These are phyloP conservation scores for Mayetiola destructor DNA, from an alignment of 2,888 invertebrate species.

Conservation along the genomic window DNA sequence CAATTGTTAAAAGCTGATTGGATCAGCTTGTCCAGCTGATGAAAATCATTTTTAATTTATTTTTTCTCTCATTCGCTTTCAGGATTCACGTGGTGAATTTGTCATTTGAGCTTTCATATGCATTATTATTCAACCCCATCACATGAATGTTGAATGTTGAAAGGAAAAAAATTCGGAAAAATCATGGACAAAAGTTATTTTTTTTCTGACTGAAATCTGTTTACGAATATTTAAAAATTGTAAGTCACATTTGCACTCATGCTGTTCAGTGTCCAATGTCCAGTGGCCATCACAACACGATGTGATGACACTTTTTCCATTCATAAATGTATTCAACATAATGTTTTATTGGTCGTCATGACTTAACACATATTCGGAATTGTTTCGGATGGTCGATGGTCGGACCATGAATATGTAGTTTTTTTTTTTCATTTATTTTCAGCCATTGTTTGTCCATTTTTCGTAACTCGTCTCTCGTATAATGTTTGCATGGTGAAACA, in stretches of 20 bases:
- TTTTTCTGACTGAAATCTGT: neutral
- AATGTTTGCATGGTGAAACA: neutral
- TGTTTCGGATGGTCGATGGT: no score
- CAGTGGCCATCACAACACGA: conserved; percentile 1
- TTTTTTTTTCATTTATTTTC: no score
- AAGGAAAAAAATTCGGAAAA: neutral
- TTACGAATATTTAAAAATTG: neutral
- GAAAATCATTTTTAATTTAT: no score
- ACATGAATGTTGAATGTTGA: neutral
- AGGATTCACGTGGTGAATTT: neutral
- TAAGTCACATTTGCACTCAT: neutral
- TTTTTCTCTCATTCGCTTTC: neutral
- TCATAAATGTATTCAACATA: conserved; percentile 6
- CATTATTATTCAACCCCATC: neutral
- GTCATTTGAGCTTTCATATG: neutral
- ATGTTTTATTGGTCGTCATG: conserved; percentile 8
- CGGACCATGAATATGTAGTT: no score
- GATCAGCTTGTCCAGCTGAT: no score
- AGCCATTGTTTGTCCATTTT: no score
- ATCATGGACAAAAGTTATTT: neutral
- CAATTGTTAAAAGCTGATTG: no score
- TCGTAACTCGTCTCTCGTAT: neutral
- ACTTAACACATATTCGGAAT: conserved; percentile 10
- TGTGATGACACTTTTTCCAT: neutral
- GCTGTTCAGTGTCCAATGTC: neutral